Base-by-base conservation (phyloP, 2,888 invertebrate genomes). In the Drosophila merina region DNA sequence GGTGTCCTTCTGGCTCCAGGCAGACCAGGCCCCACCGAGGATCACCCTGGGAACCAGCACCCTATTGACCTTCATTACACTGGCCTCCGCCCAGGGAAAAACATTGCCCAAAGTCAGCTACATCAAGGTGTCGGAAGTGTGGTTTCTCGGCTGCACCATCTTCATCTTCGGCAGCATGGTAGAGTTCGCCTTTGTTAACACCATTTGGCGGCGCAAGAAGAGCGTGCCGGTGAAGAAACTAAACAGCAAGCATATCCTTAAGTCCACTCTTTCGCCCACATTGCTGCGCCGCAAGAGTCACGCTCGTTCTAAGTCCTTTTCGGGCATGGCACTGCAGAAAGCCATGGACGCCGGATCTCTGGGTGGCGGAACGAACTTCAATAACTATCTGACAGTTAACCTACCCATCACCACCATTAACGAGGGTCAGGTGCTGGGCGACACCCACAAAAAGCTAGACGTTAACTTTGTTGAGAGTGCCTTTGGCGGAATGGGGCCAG, bases 1-100 rank as follows among this genome's bases (percentile, higher is more conserved):
- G 97, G 96, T 97, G 9, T 96, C 97, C 0, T 97, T 97, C 90
- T 97, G 97, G 97, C 91, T 97, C 62, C 97, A 97, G 90, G 96
- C 96, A 54, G 96, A 97, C 89, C 96, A 96, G 38, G 94, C 96
- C 10, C 95, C 97, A 1, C 97, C 97, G 9, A 93, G 97, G 83
- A 96, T 96, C 55, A 95, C 96, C 59, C 92, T 97, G 83, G 96
- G 96, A 38, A 96, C 96, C 2, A 95, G 96, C 79, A 97, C 97
- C 1, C 96, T 97, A 94, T 92, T 97, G 76, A 96, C 97, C 44
- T 97, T 97, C 88, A 97, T 97, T 83, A 97, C 97, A 10, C 92
- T 97, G 68, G 96, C 96, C 36, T 96, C 96, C 6, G 96, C 96
- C 36, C 95, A 96, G 81, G 96, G 95, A 51, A 96, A 96, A 91